Evolutionary conservation across 2,113 vertebrate genomes (phyloP), one percentile per base, ranked within the genome.

Genomic region (Clarias macrocephalus): DNA sequence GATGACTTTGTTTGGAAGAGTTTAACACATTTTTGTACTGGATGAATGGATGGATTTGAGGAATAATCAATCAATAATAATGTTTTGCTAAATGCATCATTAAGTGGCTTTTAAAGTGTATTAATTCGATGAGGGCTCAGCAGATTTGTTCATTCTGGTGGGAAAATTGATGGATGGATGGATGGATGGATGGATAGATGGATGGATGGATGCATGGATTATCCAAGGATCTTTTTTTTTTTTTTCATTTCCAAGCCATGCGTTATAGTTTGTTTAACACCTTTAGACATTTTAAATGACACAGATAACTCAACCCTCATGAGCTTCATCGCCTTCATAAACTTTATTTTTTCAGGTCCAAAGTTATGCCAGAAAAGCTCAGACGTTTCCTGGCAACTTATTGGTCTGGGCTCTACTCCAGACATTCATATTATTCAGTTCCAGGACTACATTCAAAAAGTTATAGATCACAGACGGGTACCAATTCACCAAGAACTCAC

Each of bases 381-480:
- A 85, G 86, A 89, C 6, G 93, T 97, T 75, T 93, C 94, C 60
- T 98, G 97, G 97, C 96, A 99, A 1, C 92, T 99, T 85, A 97
- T 99, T 0, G 97, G 96, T 42, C 91, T 97, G 91, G 97, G 98
- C 63, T 96, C 96, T 1, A 92, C 93, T 84, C 95, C 96, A 60
- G 95, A 97, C 91, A 97, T 99, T 48, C 98, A 99, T 92, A 97
- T 96, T 63, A 94, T 99, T 92, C 95, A 96, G 87, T 96, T 99
- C 0, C 97, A 99, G 94, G 94, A 93, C 76, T 97, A 99, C 92
- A 95, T 96, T 1, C 94, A 99, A 83, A 93, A 97, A 87, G 95
- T 99, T 89, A 92, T 97, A 90, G 92, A 92, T 37, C 97, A 98
- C 72, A 97, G 98, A 28, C 95, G 96, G 88, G 94, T 96, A n/a